Percentiles rank a stretch among this genome's conserved stretches.
Evolutionary conservation across 1,140 invertebrate species (phyloP).

Genomic region (Neoseiulus cucumeris): DNA sequence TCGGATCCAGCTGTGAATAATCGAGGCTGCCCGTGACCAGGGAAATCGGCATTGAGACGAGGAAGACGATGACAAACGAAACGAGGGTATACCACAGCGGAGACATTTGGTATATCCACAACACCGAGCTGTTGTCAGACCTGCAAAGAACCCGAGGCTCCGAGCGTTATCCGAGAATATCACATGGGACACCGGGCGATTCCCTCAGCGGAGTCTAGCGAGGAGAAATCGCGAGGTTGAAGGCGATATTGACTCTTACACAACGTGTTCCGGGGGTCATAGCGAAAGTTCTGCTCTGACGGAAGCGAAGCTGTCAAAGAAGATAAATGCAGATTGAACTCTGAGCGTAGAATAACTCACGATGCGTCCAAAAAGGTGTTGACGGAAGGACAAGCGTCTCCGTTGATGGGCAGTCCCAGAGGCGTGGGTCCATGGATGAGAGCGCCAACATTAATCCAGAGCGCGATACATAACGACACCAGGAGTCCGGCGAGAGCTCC

Average conservation of each 20-base stretch:
- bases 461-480: neutral
- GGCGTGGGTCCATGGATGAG: neutral
- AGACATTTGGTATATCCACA: neutral
- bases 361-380: neutral
- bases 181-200: too few relatives aligned
- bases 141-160: neutral
- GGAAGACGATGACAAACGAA: neutral
- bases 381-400: neutral
- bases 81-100: neutral
- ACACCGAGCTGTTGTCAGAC: neutral
- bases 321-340: too few relatives aligned
- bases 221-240: too few relatives aligned
- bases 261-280: too few relatives aligned
- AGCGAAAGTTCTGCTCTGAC: too few relatives aligned
- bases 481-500: neutral
- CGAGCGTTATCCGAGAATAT: too few relatives aligned
- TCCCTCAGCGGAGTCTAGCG: too few relatives aligned
- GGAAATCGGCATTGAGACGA: neutral
- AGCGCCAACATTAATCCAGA: slow-evolving; percentile 1
- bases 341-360: too few relatives aligned
- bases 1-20: neutral
- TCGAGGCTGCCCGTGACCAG: neutral
- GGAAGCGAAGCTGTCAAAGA: too few relatives aligned
- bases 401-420: neutral
- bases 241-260: too few relatives aligned